These are phyloP conservation scores for Pyrocoelia pectoralis DNA, from an alignment of 2,888 invertebrate genomes.

Conservation along the genomic window DNA sequence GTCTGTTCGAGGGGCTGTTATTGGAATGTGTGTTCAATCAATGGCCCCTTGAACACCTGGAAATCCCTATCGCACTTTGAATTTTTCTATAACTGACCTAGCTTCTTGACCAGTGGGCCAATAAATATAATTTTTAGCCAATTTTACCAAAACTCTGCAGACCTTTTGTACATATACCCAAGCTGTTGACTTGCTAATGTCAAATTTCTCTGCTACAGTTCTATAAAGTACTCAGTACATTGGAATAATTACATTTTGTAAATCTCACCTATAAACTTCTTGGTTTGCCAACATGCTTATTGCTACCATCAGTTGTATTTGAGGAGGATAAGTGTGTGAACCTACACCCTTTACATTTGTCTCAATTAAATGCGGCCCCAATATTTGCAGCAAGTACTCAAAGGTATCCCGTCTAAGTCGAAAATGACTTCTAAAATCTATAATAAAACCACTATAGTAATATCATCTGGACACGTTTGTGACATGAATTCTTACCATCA, in stretches of 20 bases:
- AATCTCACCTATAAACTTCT: not conserved
- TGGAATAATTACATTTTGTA: not conserved
- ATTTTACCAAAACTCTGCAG: not conserved
- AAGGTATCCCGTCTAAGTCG: not conserved
- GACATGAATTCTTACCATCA: no score
- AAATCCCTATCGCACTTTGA: not conserved
- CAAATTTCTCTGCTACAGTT: not conserved
- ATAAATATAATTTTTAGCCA: constrained; percentile 5
- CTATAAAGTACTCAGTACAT: not conserved
- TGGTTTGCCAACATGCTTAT: not conserved
- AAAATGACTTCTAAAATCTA: not conserved
- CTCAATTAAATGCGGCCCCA: not conserved
- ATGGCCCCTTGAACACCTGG: not conserved
- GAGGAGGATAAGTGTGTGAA: not conserved
- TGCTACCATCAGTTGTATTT: not conserved
- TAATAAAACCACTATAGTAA: not conserved
- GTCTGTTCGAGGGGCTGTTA: not conserved
- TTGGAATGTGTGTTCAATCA: constrained; percentile 11
- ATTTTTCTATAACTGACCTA: not conserved
- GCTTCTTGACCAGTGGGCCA: not conserved
- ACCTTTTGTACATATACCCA: constrained; percentile 9
- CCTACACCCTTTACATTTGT: not conserved
- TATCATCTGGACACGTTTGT: not conserved
- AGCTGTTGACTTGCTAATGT: constrained; percentile 13
- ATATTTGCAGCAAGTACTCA: not conserved